Evolutionary conservation across 2,888 invertebrate species (phyloP), one percentile per base, ranked within the genome.

Genomic region (Lasius platythorax): DNA sequence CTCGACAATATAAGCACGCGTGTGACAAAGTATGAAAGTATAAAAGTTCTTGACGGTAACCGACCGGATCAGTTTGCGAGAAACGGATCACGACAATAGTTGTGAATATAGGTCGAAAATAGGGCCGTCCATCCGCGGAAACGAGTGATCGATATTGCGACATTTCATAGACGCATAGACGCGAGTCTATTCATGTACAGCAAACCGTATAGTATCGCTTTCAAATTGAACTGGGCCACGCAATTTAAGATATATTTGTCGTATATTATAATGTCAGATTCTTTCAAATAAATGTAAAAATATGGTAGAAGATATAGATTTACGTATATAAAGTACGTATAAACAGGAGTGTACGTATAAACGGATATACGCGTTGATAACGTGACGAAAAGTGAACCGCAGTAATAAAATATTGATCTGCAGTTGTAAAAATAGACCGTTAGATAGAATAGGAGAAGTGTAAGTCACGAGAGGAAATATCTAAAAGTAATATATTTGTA

Each of bases 1-100:
- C 78, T 43, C 67, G 68, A 46, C 70, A 72, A 66, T 75, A 72
- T 79, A 78, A 70, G 70, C 67, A 63, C 68, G 43, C 64, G 46
- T 64, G 70, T 46, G 76, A 82, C 76, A 76, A 64, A 64, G 40
- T 40, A 64, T n/a, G 37, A 1, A 53, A 58, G 40, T 50, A 40
- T 9, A 15, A 56, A 53, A 53, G 50, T 40, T 66, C 66, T 66
- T 64, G 28, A 63, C 28, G 23, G 37, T 12, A 76, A 8, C n/a
- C 9, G 53, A 30, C n/a, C 28, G 23, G 33, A 23, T 68, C n/a
- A 15, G 11, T 8, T 33, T 46, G 58, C 30, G 23, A 67, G 33
- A 81, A 85, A 63, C 23, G 46, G 33, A 66, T 33, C n/a, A 30
- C n/a, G 15, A 37, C 23, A 3, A 37, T 37, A 37, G 37, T 37